Evolutionary conservation across 53 echinoderm and acorn worm genomes (phyloP).

Genomic region (Actinopyga echinites): DNA sequence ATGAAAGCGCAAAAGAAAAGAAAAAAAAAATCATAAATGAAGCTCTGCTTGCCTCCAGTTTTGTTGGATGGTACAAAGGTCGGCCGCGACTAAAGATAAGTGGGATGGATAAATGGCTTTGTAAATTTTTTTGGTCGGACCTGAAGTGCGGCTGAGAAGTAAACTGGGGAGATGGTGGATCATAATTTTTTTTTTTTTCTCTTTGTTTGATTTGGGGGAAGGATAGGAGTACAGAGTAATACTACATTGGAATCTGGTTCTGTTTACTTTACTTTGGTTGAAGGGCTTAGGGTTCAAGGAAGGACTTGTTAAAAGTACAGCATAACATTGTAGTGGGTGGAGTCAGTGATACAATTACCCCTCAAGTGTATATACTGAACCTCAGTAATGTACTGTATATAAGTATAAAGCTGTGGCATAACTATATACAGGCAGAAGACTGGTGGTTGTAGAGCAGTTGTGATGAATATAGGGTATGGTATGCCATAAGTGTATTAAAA

Average conservation of each 20-base stretch:
- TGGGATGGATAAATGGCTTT: constrained; percentile 39
- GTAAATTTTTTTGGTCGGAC: constrained; percentile 34
- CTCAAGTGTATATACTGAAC: no score
- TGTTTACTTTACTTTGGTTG: constrained; percentile 20
- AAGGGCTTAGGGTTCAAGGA: constrained; percentile 32
- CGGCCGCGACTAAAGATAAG: constrained; percentile 18
- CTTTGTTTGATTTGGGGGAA: constrained; percentile 31
- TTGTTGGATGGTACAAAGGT: constrained; percentile 29
- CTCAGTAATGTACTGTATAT: no score
- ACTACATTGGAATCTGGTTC: constrained; percentile 25
- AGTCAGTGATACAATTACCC: no score
- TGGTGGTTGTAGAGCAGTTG: no score
- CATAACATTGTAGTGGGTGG: no score
- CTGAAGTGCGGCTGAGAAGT: constrained; percentile 24
- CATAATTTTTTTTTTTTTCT: constrained; percentile 26
- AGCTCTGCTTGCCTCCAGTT: constrained; percentile 27
- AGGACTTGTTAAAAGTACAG: no score
- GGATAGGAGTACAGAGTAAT: not conserved
- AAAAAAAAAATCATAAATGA: constrained; percentile 13
- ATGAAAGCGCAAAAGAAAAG: not conserved
- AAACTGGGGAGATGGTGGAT: not conserved
- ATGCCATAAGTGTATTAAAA: no score
- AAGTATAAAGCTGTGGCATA: no score
- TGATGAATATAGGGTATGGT: no score
- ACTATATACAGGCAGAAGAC: no score